Conservation (phyloP, 2,797 vertebrate species). For the Capromys pilorides region DNA sequence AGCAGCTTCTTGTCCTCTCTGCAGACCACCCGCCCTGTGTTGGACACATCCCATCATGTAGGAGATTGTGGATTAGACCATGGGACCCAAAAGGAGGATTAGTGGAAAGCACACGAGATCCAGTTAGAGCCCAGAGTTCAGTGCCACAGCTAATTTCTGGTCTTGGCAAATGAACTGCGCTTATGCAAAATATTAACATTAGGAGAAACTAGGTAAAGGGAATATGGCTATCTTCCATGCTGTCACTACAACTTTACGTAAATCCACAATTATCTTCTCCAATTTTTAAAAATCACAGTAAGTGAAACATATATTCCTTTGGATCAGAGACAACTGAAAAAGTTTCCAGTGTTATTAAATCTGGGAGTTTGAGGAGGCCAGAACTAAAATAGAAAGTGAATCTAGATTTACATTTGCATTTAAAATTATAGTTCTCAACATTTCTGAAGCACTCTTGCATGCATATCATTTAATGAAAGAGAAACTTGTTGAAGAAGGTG, state of each 20-base stretch:
- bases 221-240: background rate
- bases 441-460: background rate
- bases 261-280: background rate
- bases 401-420: background rate
- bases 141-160: background rate
- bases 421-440: background rate
- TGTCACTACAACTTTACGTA: background rate
- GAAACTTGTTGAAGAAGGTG: background rate
- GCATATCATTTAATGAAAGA: background rate
- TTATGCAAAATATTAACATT: background rate
- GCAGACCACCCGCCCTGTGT: background rate
- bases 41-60: background rate
- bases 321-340: background rate
- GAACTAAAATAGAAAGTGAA: background rate
- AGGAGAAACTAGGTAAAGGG: background rate
- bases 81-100: background rate
- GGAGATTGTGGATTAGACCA: background rate
- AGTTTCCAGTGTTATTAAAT: background rate
- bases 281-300: background rate
- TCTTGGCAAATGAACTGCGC: background rate
- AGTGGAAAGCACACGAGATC: background rate
- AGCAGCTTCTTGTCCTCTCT: background rate
- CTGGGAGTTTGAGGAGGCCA: background rate
- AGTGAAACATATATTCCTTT: slow-evolving; percentile 30
- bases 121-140: background rate